Evolutionary conservation across 1,140 invertebrate species (phyloP).

Genomic region (Antheraea mylitta): DNA sequence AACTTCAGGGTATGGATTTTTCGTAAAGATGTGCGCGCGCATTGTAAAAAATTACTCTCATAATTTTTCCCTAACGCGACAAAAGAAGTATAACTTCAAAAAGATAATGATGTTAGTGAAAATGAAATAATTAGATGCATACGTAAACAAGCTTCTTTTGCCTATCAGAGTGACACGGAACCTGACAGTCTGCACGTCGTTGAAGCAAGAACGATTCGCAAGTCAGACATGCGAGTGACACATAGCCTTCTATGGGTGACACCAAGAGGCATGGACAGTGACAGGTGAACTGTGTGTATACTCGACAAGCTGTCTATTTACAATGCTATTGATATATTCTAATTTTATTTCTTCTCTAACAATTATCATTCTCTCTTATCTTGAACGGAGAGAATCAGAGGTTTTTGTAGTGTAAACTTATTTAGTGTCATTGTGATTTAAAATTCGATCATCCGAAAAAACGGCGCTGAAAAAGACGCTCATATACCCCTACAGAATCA

Average conservation of each 20-base stretch:
- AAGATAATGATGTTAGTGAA: too few relatives aligned
- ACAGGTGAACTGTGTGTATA: not conserved
- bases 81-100: too few relatives aligned
- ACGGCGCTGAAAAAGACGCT: too few relatives aligned
- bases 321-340: not conserved
- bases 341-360: not conserved
- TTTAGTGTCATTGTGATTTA: too few relatives aligned
- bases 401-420: too few relatives aligned
- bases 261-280: not conserved
- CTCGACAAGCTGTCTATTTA: not conserved
- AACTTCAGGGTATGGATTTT: too few relatives aligned
- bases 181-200: not conserved
- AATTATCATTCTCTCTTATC: not conserved
- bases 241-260: not conserved
- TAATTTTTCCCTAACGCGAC: too few relatives aligned
- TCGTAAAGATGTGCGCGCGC: too few relatives aligned
- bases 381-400: not conserved
- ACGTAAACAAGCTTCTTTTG: not conserved
- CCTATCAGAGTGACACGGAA: not conserved
- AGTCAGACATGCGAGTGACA: not conserved
- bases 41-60: too few relatives aligned
- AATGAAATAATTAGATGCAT: not conserved
- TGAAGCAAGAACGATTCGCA: not conserved
- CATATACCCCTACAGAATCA: too few relatives aligned
- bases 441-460: too few relatives aligned